These are phyloP conservation scores for Phalacrocorax aristotelis DNA, from an alignment of 2,113 vertebrate species.

Conservation along the genomic window DNA sequence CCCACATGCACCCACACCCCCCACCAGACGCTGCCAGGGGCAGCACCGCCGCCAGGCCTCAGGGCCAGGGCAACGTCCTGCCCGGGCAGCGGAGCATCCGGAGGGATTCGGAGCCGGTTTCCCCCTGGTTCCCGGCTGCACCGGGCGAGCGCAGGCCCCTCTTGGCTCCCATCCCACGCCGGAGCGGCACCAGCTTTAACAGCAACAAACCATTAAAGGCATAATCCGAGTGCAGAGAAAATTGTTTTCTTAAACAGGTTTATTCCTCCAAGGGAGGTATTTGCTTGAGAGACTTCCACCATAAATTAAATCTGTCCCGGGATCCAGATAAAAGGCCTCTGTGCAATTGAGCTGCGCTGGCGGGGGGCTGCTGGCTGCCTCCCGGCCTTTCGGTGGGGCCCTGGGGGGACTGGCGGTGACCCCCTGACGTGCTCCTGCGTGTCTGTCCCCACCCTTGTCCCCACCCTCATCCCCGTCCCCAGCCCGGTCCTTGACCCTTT, in stretches of 20 bases:
- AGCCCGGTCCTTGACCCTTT: fast-evolving
- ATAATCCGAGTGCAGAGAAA: background rate
- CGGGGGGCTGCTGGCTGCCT: background rate
- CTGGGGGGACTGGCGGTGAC: background rate
- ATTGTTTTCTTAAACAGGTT: conserved; percentile 59
- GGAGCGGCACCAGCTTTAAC: fast-evolving
- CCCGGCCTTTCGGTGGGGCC: fast-evolving
- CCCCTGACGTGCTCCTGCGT: fast-evolving
- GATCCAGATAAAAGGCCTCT: background rate
- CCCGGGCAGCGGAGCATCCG: background rate
- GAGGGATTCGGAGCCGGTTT: no score
- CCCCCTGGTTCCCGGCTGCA: fast-evolving
- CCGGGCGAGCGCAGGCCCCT: background rate
- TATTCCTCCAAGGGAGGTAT: conserved; percentile 41
- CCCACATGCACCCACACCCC: background rate
- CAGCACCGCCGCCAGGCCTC: background rate
- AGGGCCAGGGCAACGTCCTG: background rate
- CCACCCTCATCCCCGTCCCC: no score
- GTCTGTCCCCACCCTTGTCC: background rate
- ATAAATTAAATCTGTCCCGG: conserved; percentile 31
- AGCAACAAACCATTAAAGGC: background rate
- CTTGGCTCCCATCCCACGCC: background rate
- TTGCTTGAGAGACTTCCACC: conserved; percentile 45
- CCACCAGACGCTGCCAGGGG: background rate
- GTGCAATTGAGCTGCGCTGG: background rate